Evolutionary conservation across 2,888 invertebrate species (phyloP).

Genomic region (Drosophila flavopinicola): DNA sequence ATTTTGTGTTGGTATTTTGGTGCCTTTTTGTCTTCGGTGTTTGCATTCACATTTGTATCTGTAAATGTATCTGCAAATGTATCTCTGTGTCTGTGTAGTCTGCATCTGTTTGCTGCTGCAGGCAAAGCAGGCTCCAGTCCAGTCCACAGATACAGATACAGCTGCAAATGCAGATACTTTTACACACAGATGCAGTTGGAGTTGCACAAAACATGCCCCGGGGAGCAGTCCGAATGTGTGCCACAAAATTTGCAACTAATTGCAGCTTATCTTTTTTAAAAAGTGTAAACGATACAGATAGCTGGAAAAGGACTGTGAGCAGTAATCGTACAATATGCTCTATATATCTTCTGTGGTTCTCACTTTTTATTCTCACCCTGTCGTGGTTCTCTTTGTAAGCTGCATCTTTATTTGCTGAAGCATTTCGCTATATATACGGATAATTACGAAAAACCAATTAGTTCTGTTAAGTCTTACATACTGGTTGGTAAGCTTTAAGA

Average conservation of each 20-base stretch:
- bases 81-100: constrained; percentile 30
- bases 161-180: constrained; percentile 2
- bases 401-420: neutral
- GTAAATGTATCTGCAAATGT: constrained; percentile 21
- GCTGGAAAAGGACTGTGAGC: neutral
- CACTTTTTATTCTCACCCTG: neutral
- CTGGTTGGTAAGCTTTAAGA: no score
- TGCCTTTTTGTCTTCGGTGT: constrained; percentile 40
- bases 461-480: no score
- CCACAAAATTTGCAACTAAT: constrained; percentile 72
- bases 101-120: constrained; percentile 30
- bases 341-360: neutral
- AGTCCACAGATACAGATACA: neutral
- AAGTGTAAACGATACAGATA: constrained; percentile 25
- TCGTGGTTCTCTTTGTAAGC: neutral
- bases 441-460: constrained; percentile 5
- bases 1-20: neutral
- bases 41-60: constrained; percentile 48
- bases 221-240: constrained; percentile 39
- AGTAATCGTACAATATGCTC: neutral
- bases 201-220: constrained; percentile 43
- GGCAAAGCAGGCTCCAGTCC: constrained; percentile 16
- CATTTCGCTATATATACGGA: neutral
- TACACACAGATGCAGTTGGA: constrained; percentile 31
- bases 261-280: constrained; percentile 58